Evolutionary conservation across 2,113 vertebrate genomes (phyloP).

Genomic region (Anolis carolinensis): DNA sequence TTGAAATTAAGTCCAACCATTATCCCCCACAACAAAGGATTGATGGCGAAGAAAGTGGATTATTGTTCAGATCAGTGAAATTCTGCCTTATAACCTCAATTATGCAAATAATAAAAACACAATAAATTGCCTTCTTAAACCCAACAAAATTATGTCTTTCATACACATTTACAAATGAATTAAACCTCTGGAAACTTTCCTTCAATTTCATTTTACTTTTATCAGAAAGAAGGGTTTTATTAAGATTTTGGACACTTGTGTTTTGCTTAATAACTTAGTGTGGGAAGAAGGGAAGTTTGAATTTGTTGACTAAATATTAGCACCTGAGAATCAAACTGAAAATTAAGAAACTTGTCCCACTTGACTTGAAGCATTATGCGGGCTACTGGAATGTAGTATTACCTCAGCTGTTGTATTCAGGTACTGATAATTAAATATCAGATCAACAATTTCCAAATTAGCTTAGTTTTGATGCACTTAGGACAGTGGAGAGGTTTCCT

Average conservation of each 20-base stretch:
- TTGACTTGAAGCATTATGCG: constrained; percentile 41
- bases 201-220: constrained; percentile 19
- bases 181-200: background rate
- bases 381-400: constrained; percentile 24
- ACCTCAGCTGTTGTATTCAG: constrained; percentile 45
- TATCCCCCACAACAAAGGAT: background rate
- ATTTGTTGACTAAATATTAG: constrained; percentile 40
- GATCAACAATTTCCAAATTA: constrained; percentile 42
- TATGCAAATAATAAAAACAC: background rate
- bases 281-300: background rate
- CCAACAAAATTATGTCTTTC: background rate
- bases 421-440: constrained; percentile 19
- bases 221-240: constrained; percentile 32
- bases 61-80: too few relatives aligned
- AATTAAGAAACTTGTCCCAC: constrained; percentile 46
- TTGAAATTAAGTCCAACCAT: background rate
- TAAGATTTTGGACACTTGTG: constrained; percentile 27
- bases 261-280: constrained; percentile 17
- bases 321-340: constrained; percentile 51
- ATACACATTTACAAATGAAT: background rate
- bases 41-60: background rate
- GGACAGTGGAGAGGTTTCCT: background rate
- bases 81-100: background rate
- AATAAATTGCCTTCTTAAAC: background rate
- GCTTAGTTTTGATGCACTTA: constrained; percentile 27